phyloP scores from a whole-genome alignment of 2,888 invertebrate species.

The Syrista parreyssii region DNA sequence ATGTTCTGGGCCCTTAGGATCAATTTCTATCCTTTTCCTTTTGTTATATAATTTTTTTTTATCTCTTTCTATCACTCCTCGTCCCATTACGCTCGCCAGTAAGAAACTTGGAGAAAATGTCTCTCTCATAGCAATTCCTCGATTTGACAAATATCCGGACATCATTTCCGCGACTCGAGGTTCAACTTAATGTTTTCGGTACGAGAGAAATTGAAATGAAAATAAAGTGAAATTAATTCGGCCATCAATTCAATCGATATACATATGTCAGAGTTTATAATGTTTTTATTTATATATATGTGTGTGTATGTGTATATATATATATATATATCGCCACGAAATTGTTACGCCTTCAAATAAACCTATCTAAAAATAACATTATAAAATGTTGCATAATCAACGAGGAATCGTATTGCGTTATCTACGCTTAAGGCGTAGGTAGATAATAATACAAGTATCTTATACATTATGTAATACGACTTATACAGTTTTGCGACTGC shows the following conservation, averaged over 20 bases:
- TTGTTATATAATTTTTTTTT: constrained; percentile 10
- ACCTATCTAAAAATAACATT: constrained; percentile 47
- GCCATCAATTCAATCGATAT: background rate
- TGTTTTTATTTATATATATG: constrained; percentile 15
- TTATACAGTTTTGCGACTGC: background rate
- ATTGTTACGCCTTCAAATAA: constrained; percentile 16
- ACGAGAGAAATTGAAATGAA: background rate
- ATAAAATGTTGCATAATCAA: constrained; percentile 44
- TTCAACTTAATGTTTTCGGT: background rate
- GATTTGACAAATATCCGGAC: constrained; percentile 20
- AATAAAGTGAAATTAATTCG: background rate
- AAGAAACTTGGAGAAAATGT: constrained; percentile 21
- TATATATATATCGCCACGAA: background rate
- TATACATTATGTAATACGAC: background rate
- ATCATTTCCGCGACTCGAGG: background rate
- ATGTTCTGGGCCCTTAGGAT: background rate
- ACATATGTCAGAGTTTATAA: background rate
- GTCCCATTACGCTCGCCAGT: constrained; percentile 18
- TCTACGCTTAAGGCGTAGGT: constrained; percentile 3
- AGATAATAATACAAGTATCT: background rate
- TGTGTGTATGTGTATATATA: constrained; percentile 18
- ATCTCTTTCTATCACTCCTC: constrained; percentile 8
- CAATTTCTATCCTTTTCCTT: constrained; percentile 11
- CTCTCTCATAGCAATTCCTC: constrained; percentile 18
- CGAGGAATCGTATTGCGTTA: constrained; percentile 30